Evolutionary conservation across 2,888 invertebrate species (phyloP).

Genomic region (Rosalia funebris): DNA sequence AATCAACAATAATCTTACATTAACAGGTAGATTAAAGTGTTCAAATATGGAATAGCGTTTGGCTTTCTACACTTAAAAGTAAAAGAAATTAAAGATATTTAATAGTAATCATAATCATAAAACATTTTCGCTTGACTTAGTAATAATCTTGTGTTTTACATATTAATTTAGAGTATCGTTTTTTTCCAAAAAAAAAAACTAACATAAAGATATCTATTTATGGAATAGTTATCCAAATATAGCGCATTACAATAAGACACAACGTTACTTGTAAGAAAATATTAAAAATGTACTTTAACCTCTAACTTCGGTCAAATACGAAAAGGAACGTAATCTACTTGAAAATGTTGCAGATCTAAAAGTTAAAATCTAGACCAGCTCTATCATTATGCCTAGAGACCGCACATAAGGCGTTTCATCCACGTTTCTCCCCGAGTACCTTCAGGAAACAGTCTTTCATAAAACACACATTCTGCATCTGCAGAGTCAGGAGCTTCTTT

Average conservation of each 20-base stretch:
- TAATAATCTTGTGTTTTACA: not conserved
- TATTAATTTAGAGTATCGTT: not conserved
- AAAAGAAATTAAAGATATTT: not conserved
- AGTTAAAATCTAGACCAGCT: not conserved
- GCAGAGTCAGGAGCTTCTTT: not conserved
- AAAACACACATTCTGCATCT: not conserved
- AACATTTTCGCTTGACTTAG: not conserved
- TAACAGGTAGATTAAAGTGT: conserved; percentile 9
- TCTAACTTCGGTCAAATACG: not conserved
- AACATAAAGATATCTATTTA: not conserved
- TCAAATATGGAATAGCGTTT: conserved; percentile 34
- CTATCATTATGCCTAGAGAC: not conserved
- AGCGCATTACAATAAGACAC: not conserved
- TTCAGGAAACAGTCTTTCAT: not conserved
- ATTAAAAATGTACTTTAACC: not conserved
- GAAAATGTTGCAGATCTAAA: not conserved
- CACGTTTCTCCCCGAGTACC: not conserved
- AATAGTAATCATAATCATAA: not conserved
- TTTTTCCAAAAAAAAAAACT: too few relatives aligned
- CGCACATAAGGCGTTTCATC: not conserved
- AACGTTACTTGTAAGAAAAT: not conserved
- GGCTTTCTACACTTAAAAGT: not conserved
- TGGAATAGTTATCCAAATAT: not conserved
- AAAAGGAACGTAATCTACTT: not conserved
- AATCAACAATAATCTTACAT: too few relatives aligned